Evolutionary conservation across 2,113 vertebrate genomes (phyloP).

Genomic region (Camelus dromedarius): DNA sequence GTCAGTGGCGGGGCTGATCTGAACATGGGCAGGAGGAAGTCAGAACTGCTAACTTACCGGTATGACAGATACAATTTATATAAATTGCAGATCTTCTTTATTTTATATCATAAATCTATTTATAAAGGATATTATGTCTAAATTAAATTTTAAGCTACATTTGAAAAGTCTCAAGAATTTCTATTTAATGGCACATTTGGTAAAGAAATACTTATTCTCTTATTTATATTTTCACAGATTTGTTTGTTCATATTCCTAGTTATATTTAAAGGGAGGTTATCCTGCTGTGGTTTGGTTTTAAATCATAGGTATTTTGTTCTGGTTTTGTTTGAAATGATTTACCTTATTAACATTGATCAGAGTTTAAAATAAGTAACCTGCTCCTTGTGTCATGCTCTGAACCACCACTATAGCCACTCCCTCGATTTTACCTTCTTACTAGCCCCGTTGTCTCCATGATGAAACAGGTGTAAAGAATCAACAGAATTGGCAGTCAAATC

Average conservation of each 20-base stretch:
- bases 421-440: neutral
- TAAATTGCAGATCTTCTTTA: neutral
- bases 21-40: neutral
- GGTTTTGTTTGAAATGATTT: constrained; percentile 16
- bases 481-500: neutral
- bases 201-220: neutral
- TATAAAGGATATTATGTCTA: neutral
- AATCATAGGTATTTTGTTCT: neutral
- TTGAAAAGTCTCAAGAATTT: constrained; percentile 19
- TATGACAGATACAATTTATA: neutral
- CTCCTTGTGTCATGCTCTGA: neutral
- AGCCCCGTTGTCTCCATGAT: neutral
- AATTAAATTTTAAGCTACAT: neutral
- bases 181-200: neutral
- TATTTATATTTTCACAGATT: neutral
- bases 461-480: neutral
- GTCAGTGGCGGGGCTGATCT: neutral
- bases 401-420: neutral
- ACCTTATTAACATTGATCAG: neutral
- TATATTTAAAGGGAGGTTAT: neutral
- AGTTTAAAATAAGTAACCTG: neutral
- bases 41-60: neutral
- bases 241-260: neutral
- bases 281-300: neutral
- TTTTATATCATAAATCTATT: neutral